Conservation (phyloP, 2,888 invertebrate genomes). For the Lasioglossum oenotherae region DNA sequence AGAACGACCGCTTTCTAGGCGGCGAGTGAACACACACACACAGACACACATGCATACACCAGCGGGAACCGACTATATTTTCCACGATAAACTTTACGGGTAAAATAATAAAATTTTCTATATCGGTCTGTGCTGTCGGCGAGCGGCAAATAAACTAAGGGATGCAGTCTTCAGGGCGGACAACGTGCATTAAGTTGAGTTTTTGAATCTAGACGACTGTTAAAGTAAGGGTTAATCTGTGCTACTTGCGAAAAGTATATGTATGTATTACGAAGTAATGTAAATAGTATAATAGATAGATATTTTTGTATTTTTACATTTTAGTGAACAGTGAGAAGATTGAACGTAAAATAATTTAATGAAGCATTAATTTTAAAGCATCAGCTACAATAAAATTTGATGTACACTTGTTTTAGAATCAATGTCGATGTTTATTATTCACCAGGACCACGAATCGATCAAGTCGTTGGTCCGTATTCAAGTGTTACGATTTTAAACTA, state of each 20-base stretch:
- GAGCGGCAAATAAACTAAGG: slow-evolving; percentile 21
- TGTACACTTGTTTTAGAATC: background rate
- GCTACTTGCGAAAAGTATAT: too few species aligned
- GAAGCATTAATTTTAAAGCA: too few species aligned
- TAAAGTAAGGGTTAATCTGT: too few species aligned
- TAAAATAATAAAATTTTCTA: slow-evolving; percentile 59
- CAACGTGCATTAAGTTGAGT: background rate
- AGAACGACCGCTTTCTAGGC: slow-evolving; percentile 14
- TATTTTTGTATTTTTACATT: background rate
- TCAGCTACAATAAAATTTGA: background rate
- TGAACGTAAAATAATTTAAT: too few species aligned
- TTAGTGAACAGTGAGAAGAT: too few species aligned
- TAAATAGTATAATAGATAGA: background rate
- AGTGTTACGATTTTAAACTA: background rate
- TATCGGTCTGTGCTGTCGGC: slow-evolving; percentile 21
- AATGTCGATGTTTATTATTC: too few species aligned
- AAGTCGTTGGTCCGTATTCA: background rate
- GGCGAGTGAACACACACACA: background rate
- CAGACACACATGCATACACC: background rate
- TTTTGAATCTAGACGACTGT: too few species aligned
- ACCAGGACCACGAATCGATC: background rate
- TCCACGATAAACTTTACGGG: slow-evolving; percentile 54
- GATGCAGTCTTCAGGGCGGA: background rate
- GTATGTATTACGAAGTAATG: too few species aligned
- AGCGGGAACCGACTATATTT: slow-evolving; percentile 1